These are phyloP conservation scores for Marronus borbonicus DNA, from an alignment of 2,888 invertebrate species.

Conservation along the genomic window DNA sequence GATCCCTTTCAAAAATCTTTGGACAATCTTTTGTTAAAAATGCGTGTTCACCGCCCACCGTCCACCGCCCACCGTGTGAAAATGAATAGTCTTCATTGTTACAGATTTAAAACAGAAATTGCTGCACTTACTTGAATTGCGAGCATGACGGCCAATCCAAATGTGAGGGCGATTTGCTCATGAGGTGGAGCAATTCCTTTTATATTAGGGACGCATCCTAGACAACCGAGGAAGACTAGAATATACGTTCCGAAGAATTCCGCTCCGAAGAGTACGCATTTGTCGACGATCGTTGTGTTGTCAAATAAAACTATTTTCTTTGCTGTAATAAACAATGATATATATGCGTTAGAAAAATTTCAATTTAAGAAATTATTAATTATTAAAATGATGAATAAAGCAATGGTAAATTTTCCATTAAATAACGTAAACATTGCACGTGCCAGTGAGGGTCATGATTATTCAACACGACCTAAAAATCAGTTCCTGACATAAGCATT, in stretches of 20 bases:
- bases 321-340: constrained; percentile 34
- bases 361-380: background rate
- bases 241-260: constrained; percentile 81
- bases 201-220: constrained; percentile 75
- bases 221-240: constrained; percentile 82
- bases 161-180: constrained; percentile 75
- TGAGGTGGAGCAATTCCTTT: constrained; percentile 66
- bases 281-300: constrained; percentile 64
- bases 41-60: background rate
- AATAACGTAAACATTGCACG: no score
- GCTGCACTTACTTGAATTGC: constrained; percentile 75
- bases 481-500: no score
- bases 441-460: no score
- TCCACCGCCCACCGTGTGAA: background rate
- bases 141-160: constrained; percentile 81
- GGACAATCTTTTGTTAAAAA: background rate
- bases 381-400: background rate
- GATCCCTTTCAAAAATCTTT: constrained; percentile 18
- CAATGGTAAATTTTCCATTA: no score
- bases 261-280: constrained; percentile 67
- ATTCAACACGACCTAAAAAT: no score
- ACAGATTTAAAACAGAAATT: background rate
- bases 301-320: constrained; percentile 58
- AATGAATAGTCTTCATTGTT: background rate
- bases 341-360: background rate